Evolutionary conservation across 2,113 vertebrate genomes (phyloP).

Genomic region (Onychorhynchus coronatus): DNA sequence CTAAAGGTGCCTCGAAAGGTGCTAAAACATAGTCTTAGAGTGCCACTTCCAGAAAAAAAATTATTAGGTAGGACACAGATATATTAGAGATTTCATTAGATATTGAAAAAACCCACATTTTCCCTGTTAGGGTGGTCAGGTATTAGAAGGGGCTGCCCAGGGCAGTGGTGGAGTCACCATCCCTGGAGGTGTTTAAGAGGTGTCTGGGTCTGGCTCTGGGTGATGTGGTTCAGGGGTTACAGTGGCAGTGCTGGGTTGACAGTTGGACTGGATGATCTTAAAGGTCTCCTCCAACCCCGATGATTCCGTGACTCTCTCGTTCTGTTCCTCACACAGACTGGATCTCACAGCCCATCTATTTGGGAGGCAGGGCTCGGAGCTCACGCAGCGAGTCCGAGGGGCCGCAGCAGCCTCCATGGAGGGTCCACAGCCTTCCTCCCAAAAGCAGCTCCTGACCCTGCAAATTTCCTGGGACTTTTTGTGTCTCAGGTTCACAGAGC

Average conservation of each 20-base stretch:
- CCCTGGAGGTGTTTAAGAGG: background rate
- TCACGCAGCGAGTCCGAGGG: background rate
- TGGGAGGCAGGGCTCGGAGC: background rate
- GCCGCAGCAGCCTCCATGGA: background rate
- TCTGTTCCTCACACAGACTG: background rate
- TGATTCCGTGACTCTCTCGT: too few relatives aligned
- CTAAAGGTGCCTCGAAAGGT: background rate
- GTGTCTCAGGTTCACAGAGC: background rate
- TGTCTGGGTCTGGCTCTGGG: background rate
- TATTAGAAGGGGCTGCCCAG: background rate
- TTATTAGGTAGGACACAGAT: background rate
- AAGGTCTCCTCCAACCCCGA: background rate
- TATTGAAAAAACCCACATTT: background rate
- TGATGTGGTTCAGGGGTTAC: background rate
- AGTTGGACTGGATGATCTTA: background rate
- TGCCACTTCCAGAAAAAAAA: too few relatives aligned
- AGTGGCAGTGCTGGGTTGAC: background rate
- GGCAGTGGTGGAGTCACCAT: background rate
- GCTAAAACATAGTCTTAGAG: background rate
- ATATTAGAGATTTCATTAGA: background rate
- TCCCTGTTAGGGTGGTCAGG: background rate
- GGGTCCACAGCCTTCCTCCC: background rate
- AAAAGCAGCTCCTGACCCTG: background rate
- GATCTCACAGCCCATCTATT: background rate
- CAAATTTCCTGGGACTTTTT: background rate